These are phyloP conservation scores for Phengaris alcon DNA, from an alignment of 2,888 invertebrate species.

Conservation along the genomic window DNA sequence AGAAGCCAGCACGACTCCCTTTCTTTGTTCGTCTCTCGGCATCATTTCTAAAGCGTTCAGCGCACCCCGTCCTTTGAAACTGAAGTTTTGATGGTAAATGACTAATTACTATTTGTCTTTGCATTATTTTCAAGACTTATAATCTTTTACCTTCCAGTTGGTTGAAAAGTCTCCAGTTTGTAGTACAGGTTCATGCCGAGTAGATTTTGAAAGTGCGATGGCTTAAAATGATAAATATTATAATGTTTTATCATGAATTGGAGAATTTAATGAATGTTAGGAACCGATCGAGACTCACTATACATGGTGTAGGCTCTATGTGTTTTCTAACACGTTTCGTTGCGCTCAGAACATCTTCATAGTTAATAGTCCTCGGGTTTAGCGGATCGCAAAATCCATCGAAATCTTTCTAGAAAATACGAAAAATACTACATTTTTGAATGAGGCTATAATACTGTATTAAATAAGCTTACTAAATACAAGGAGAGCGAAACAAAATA, in stretches of 20 bases:
- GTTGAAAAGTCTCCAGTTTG: slow-evolving; percentile 43
- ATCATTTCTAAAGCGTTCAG: slow-evolving; percentile 81
- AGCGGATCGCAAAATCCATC: slow-evolving; percentile 68
- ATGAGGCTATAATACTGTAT: too few species aligned
- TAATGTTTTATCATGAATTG: background rate
- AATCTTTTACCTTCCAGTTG: slow-evolving; percentile 42
- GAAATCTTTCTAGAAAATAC: slow-evolving; percentile 58
- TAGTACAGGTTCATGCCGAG: slow-evolving; percentile 47
- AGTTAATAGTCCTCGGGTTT: slow-evolving; percentile 54
- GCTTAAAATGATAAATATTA: slow-evolving; percentile 45
- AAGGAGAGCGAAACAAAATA: too few species aligned
- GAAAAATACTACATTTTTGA: background rate
- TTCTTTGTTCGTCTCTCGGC: slow-evolving; percentile 75
- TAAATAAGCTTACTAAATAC: too few species aligned
- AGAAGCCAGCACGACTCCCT: slow-evolving; percentile 84
- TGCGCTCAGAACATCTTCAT: slow-evolving; percentile 55
- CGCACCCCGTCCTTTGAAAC: slow-evolving; percentile 87
- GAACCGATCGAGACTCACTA: slow-evolving; percentile 46
- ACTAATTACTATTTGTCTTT: background rate
- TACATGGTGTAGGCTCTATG: slow-evolving; percentile 52
- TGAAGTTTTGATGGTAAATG: slow-evolving; percentile 44
- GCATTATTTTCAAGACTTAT: background rate
- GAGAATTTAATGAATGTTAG: background rate
- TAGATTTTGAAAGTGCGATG: slow-evolving; percentile 53
- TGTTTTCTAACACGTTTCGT: slow-evolving; percentile 45